Conservation (phyloP, 2,113 vertebrate genomes). For the Ctenodactylus gundi region DNA sequence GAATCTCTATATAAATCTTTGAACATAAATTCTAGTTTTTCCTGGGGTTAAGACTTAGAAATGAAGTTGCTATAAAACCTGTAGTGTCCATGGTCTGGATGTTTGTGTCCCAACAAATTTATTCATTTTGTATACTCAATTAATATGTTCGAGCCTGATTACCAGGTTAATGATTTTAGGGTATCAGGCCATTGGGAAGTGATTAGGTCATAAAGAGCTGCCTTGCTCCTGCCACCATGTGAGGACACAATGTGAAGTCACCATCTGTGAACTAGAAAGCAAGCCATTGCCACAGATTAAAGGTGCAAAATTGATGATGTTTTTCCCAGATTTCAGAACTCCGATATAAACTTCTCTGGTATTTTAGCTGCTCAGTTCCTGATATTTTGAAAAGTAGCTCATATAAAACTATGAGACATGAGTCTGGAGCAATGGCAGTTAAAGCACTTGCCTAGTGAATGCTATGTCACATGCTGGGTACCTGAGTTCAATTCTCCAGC, state of each 20-base stretch:
- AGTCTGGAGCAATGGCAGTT: no score
- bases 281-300: not conserved
- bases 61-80: not conserved
- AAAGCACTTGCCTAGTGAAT: no score
- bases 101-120: no score
- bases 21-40: not conserved
- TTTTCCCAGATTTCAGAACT: not conserved
- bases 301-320: not conserved
- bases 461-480: no score
- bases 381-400: not conserved
- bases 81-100: no score
- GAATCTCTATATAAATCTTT: not conserved
- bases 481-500: no score
- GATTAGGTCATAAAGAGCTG: not conserved
- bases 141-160: not conserved
- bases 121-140: no score
- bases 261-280: not conserved
- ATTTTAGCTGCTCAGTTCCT: not conserved
- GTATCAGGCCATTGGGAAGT: not conserved
- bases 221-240: not conserved
- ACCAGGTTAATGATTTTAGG: not conserved
- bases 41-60: not conserved
- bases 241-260: not conserved
- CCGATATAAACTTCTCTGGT: not conserved
- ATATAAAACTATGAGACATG: not conserved